phyloP scores from a whole-genome alignment of 2,113 vertebrate species.

The Himantopus leucocephalus region DNA sequence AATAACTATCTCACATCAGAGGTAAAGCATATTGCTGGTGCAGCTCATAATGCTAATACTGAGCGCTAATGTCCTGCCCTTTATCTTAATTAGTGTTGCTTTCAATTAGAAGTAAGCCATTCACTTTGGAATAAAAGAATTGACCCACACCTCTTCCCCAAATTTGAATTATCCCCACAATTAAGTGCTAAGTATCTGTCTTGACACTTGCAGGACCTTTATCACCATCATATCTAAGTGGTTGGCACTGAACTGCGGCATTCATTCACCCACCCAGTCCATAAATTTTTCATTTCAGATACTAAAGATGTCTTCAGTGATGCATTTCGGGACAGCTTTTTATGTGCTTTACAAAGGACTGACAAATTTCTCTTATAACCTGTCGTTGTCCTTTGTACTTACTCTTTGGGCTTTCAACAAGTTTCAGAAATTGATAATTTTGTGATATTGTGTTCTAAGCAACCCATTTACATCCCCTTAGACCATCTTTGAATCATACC shows the following conservation, averaged over 20 bases:
- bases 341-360: background rate
- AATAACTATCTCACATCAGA: conserved; percentile 6
- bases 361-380: conserved; percentile 16
- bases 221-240: conserved; percentile 4
- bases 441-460: background rate
- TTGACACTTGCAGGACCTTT: conserved; percentile 23
- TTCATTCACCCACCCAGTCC: conserved; percentile 22
- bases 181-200: conserved; percentile 30
- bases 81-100: conserved; percentile 54
- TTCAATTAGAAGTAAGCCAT: conserved; percentile 45
- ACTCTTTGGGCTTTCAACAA: background rate
- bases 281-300: conserved; percentile 53
- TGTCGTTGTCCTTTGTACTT: background rate
- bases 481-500: background rate
- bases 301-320: conserved; percentile 41
- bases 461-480: background rate
- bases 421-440: background rate
- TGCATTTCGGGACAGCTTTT: conserved; percentile 41
- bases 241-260: background rate
- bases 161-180: conserved; percentile 48
- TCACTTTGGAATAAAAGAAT: conserved; percentile 12
- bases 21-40: background rate
- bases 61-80: conserved; percentile 15
- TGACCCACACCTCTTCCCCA: conserved; percentile 26
- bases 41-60: background rate